Conservation (phyloP, 2,888 invertebrate genomes). For the Callimorpha dominula region DNA sequence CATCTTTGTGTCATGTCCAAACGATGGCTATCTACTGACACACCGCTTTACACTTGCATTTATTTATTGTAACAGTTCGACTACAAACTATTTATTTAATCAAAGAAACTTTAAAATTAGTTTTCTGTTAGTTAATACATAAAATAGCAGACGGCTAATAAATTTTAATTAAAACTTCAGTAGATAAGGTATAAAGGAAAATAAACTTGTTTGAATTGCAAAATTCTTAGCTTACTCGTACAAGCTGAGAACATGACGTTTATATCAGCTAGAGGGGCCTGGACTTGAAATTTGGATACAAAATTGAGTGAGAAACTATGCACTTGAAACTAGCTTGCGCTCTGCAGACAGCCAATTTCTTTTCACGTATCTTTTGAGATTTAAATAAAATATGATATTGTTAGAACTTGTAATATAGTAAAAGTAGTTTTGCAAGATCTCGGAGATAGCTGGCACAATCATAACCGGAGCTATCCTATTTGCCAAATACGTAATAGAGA, state of each 20-base stretch:
- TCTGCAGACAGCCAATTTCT: constrained; percentile 40
- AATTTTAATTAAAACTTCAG: constrained; percentile 69
- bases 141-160: constrained; percentile 46
- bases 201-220: constrained; percentile 69
- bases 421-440: constrained; percentile 63
- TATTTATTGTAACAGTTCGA: constrained; percentile 4
- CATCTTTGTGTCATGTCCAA: constrained; percentile 61
- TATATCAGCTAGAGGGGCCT: constrained; percentile 57
- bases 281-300: constrained; percentile 56
- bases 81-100: constrained; percentile 21
- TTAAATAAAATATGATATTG: constrained; percentile 47
- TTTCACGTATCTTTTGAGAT: constrained; percentile 25
- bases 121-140: constrained; percentile 42
- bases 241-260: constrained; percentile 63
- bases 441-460: constrained; percentile 62
- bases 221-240: constrained; percentile 67
- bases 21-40: constrained; percentile 54
- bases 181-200: constrained; percentile 63
- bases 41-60: constrained; percentile 28
- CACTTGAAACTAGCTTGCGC: constrained; percentile 13
- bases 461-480: constrained; percentile 74
- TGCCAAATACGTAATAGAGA: constrained; percentile 71
- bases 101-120: constrained; percentile 45
- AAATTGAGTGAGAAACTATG: constrained; percentile 50
- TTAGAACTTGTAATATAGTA: constrained; percentile 40